Percentiles rank a stretch among this genome's conserved stretches.
These are phyloP conservation scores for Gymnothorax reevesii DNA, from an alignment of 2,797 vertebrate genomes.

Conservation along the genomic window DNA sequence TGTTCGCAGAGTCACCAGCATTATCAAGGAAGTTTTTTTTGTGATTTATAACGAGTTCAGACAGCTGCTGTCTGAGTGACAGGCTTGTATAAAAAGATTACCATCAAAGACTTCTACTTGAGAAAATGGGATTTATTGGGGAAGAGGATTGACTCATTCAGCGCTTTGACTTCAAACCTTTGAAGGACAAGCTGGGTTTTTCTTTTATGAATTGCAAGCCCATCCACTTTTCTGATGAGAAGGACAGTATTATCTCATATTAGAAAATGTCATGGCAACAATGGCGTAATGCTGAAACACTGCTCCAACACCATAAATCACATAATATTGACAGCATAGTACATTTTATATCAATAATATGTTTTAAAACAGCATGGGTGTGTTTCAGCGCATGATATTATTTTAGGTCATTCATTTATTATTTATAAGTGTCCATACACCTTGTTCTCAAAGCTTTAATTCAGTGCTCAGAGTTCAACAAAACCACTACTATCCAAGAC, in stretches of 20 bases:
- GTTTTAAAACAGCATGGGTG: not conserved
- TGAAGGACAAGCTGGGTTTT: not conserved
- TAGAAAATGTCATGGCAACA: not conserved
- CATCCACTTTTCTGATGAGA: not conserved
- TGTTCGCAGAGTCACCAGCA: not conserved
- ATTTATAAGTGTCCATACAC: too few species aligned
- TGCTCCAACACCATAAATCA: not conserved
- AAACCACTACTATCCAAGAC: too few species aligned
- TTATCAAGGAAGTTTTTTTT: slow-evolving; percentile 23
- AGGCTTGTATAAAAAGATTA: slow-evolving; percentile 35
- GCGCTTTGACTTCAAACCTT: not conserved
- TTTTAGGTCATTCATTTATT: too few species aligned
- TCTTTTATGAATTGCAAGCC: not conserved
- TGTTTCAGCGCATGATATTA: too few species aligned
- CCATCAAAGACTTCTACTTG: slow-evolving; percentile 16
- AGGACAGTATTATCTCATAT: not conserved
- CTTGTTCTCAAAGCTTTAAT: too few species aligned
- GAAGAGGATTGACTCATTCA: not conserved
- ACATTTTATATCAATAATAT: not conserved
- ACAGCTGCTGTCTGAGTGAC: slow-evolving; percentile 18
- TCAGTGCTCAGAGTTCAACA: too few species aligned
- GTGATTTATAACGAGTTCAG: slow-evolving; percentile 20
- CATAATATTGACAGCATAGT: not conserved
- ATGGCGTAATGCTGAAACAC: not conserved
- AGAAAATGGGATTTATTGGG: slow-evolving; percentile 25